A percentile compares a stretch with the other conserved stretches of the same genome.
Conservation (phyloP, 2,113 vertebrate species). For the Numida meleagris region DNA sequence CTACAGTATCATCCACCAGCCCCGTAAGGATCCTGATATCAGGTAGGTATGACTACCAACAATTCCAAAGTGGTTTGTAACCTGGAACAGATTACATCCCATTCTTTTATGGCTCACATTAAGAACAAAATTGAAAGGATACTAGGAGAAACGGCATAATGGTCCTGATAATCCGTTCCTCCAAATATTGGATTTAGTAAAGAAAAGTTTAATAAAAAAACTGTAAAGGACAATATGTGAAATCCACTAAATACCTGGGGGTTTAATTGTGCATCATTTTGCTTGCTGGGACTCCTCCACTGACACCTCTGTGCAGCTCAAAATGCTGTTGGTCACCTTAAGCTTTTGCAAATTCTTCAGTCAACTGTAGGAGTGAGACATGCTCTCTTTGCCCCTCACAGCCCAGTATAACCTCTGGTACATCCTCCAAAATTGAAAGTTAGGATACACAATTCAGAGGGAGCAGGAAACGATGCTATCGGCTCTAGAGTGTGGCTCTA, state of each 20-base stretch:
- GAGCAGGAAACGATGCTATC: rapidly evolving
- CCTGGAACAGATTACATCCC: not conserved
- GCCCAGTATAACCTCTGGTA: not conserved
- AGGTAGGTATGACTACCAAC: not conserved
- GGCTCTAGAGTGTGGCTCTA: not conserved
- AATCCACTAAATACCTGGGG: not conserved
- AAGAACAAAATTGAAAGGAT: not conserved
- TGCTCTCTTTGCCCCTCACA: not conserved
- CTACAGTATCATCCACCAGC: not conserved
- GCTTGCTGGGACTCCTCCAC: not conserved
- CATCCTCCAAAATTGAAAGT: not conserved
- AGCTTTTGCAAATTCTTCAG: not conserved
- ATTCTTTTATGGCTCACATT: not conserved
- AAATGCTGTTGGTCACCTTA: constrained; percentile 10
- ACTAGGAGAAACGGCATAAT: constrained; percentile 14
- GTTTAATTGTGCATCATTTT: not conserved
- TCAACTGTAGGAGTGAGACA: not conserved
- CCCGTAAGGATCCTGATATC: not conserved
- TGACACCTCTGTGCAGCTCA: not conserved
- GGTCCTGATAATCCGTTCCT: not conserved
- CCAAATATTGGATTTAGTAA: not conserved
- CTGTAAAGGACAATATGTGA: not conserved
- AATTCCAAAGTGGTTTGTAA: not conserved
- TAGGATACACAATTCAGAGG: not conserved
- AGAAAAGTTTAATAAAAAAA: not conserved